Percentiles rank a stretch among this genome's conserved stretches.
These are phyloP conservation scores for Micromussa lordhowensis DNA, from an alignment of 92 coral and sea anemone species.

Conservation along the genomic window DNA sequence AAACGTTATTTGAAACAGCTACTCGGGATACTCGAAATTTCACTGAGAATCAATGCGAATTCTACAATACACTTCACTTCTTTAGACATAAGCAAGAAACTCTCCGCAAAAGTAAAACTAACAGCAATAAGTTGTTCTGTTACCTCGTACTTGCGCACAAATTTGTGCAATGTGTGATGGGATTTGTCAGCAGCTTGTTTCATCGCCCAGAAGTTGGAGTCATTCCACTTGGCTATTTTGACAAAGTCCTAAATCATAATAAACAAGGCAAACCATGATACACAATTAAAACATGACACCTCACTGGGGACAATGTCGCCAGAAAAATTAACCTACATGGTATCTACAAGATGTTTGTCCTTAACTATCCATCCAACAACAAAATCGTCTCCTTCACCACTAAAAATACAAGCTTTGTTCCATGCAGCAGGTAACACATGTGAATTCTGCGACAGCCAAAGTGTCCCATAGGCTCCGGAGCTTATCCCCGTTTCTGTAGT, in stretches of 20 bases:
- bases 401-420: no score
- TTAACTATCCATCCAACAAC: not conserved
- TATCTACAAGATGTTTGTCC: no score
- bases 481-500: no score
- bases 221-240: conserved; percentile 98
- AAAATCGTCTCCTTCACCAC: no score
- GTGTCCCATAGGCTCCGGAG: no score
- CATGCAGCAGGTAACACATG: no score
- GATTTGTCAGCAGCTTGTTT: conserved; percentile 96
- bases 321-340: not conserved
- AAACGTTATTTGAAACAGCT: not conserved
- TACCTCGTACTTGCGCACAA: conserved; percentile 93
- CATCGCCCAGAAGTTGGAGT: conserved; percentile 98
- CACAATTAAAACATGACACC: not conserved
- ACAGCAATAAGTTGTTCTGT: not conserved
- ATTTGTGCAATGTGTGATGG: conserved; percentile 89
- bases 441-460: no score
- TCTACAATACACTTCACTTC: not conserved
- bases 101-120: not conserved
- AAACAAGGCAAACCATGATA: not conserved
- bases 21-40: not conserved
- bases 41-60: not conserved
- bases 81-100: not conserved
- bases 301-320: not conserved
- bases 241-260: conserved; percentile 78